Evolutionary conservation across 2,888 invertebrate genomes (phyloP), one percentile per base, ranked within the genome.

Genomic region (Nebria brevicollis): DNA sequence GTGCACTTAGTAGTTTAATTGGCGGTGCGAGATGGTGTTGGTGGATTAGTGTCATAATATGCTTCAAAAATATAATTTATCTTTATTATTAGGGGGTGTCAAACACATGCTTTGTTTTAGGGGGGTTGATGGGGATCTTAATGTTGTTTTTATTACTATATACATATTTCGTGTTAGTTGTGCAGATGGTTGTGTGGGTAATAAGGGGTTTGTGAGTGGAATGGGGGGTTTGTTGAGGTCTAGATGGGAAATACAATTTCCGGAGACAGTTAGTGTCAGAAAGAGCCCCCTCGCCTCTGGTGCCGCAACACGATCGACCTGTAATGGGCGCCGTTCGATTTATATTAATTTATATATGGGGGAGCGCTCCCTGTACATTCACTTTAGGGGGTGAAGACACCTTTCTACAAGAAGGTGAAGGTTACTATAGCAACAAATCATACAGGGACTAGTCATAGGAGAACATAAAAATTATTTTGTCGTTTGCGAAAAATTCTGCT

Each of bases 261-360:
- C 54, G 54, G 54, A 54, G 54, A 54, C 4, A 54, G 54, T 54
- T 54, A 54, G 25, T 70, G 70, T 70, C 70, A 66, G 66, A 66
- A 25, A 7, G 13, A 8, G 25, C 25, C 11, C 70, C 20, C 7
- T n/a, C n/a, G n/a, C 20, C 26, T 70, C 26, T 7, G 6, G 8
- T 25, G 26, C 13, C 70, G 26, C 11, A 70, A 11, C 20, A 3
- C 25, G 25, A 34, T 70, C 34, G 70, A 70, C 25, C 26, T 15
- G 66, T 66, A 66, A 66, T 66, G 66, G 66, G 34, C 13, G 66
- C 15, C 66, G 25, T 70, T 70, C 70, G 70, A 70, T 70, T 70
- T 70, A 70, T 70, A 70, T 70, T 70, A 70, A 70, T 70, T 70
- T 25, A 70, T 25, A 66, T 25, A 70, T 25, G 70, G 70, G 70